phyloP scores from a whole-genome alignment of 2,888 invertebrate genomes.

The Drosophila mayaguana region DNA sequence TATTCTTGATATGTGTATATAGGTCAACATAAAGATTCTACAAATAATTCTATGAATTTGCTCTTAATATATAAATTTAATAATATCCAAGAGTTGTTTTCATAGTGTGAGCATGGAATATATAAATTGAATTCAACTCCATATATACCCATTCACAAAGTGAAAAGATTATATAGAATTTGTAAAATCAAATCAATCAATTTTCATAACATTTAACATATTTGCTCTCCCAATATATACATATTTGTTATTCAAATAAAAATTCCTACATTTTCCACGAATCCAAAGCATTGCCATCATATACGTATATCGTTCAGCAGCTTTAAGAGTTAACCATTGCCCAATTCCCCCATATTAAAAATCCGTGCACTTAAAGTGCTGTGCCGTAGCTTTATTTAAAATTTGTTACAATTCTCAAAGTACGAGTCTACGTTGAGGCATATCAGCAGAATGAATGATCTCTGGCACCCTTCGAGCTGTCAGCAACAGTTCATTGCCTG shows the following conservation, averaged over 20 bases:
- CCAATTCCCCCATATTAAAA: neutral
- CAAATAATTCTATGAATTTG: no score
- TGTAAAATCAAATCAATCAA: no score
- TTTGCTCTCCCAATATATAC: no score
- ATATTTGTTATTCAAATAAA: neutral
- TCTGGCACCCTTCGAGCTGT: neutral
- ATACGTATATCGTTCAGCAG: neutral
- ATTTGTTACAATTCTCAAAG: neutral
- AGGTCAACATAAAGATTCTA: no score
- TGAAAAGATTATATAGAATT: no score
- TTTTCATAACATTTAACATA: no score
- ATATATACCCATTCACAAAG: no score
- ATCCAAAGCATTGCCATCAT: neutral
- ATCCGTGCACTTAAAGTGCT: neutral
- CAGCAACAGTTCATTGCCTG: conserved; percentile 20
- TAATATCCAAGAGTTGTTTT: no score
- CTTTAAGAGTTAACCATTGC: neutral
- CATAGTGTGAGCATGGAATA: no score
- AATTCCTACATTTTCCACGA: neutral
- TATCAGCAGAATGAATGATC: conserved; percentile 44
- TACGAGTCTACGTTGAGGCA: neutral
- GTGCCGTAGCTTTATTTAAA: conserved; percentile 9
- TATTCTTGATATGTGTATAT: no score
- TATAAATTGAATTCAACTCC: no score
- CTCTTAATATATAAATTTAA: no score